Evolutionary conservation across 2,888 invertebrate species (phyloP).

Genomic region (Serrognathus titanus): DNA sequence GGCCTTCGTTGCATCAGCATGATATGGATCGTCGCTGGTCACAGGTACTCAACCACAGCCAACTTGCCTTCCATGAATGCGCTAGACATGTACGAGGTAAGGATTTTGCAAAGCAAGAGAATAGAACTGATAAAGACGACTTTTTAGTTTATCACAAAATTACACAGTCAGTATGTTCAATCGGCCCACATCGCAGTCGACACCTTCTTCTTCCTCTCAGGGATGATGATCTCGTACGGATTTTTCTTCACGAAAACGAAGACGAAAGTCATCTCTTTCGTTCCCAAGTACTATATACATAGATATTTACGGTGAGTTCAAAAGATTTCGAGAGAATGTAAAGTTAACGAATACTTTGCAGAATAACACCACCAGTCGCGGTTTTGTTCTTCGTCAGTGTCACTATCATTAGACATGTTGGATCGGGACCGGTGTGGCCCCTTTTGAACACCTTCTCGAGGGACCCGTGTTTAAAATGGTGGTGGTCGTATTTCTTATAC

Average conservation of each 20-base stretch:
- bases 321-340: neutral
- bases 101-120: too few relatives aligned
- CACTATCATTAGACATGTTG: slow-evolving; percentile 6
- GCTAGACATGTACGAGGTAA: neutral
- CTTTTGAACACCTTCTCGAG: neutral
- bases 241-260: slow-evolving; percentile 12
- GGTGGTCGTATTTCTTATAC: slow-evolving; percentile 18
- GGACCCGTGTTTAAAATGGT: slow-evolving; percentile 13
- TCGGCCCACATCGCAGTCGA: slow-evolving; percentile 15
- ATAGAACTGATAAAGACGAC: neutral
- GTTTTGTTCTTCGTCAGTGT: slow-evolving; percentile 12
- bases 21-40: slow-evolving; percentile 1
- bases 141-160: slow-evolving; percentile 3
- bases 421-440: slow-evolving; percentile 11
- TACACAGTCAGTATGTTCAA: slow-evolving; percentile 7
- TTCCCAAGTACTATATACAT: slow-evolving; percentile 11
- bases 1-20: neutral
- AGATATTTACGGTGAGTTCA: slow-evolving; percentile 5
- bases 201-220: slow-evolving; percentile 18
- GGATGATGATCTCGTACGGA: slow-evolving; percentile 12
- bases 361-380: slow-evolving; percentile 15
- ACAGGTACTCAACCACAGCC: neutral
- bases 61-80: neutral
- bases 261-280: neutral
- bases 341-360: neutral